phyloP scores from a whole-genome alignment of 92 coral and sea anemone genomes.

The Porites evermanni region DNA sequence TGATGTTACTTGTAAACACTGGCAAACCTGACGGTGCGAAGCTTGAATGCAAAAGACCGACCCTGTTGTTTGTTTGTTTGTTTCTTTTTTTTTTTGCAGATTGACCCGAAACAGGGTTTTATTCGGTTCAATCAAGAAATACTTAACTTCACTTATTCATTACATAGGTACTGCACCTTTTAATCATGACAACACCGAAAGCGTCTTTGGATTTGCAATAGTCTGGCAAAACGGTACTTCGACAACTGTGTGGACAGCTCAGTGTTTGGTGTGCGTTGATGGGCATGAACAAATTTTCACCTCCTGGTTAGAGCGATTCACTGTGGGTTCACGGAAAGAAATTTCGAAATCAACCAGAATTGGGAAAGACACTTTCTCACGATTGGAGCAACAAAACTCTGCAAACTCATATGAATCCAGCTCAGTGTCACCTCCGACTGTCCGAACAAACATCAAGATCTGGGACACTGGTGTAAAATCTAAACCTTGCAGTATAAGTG shows the following conservation, averaged over 20 bases:
- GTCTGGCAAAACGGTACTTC: slow-evolving; percentile 93
- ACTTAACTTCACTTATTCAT: not conserved
- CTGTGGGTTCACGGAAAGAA: slow-evolving; percentile 85
- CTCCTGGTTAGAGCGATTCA: slow-evolving; percentile 92
- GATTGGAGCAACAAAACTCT: slow-evolving; percentile 72
- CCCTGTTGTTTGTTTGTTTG: too few species aligned
- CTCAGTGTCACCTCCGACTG: slow-evolving; percentile 46
- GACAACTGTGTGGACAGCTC: slow-evolving; percentile 97
- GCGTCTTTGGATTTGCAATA: slow-evolving; percentile 93
- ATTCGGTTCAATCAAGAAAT: too few species aligned
- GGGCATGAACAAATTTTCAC: slow-evolving; percentile 88
- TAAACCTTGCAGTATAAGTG: slow-evolving; percentile 81
- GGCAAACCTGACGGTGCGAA: too few species aligned
- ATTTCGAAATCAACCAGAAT: slow-evolving; percentile 94
- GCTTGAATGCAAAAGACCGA: too few species aligned
- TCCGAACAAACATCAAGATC: slow-evolving; percentile 12
- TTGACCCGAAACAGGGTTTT: too few species aligned
- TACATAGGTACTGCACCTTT: slow-evolving; percentile 80
- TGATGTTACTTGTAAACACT: too few species aligned
- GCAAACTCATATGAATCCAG: slow-evolving; percentile 52
- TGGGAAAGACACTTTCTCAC: slow-evolving; percentile 78
- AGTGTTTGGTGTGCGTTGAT: slow-evolving; percentile 80
- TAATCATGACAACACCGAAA: slow-evolving; percentile 58
- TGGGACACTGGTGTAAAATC: slow-evolving; percentile 33
- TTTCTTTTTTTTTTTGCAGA: too few species aligned